Percentiles rank a stretch among this genome's conserved stretches.
These are phyloP conservation scores for Larimichthys polyactis DNA, from an alignment of 2,113 vertebrate species.

Conservation along the genomic window DNA sequence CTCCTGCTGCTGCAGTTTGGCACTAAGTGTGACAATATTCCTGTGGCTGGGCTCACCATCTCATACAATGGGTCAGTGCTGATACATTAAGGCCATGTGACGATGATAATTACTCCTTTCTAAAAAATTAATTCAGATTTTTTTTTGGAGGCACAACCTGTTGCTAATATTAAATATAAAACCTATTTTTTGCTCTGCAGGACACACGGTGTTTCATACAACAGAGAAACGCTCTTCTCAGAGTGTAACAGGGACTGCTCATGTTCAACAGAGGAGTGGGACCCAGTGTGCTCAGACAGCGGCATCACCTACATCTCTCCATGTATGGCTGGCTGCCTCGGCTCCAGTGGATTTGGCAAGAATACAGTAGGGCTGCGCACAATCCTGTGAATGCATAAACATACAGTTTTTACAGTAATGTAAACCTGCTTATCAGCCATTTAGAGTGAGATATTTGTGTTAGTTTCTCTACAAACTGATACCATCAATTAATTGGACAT, in stretches of 20 bases:
- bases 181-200: slow-evolving; percentile 40
- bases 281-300: slow-evolving; percentile 91
- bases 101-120: no score
- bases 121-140: neutral
- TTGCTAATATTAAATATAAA: neutral
- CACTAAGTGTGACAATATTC: slow-evolving; percentile 87
- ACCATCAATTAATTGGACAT: neutral
- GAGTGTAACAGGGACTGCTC: slow-evolving; percentile 89
- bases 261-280: slow-evolving; percentile 89
- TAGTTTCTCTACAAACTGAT: neutral
- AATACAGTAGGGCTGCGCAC: slow-evolving; percentile 80
- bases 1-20: slow-evolving; percentile 74
- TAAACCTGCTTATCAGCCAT: neutral
- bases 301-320: slow-evolving; percentile 90
- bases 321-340: slow-evolving; percentile 89
- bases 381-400: neutral
- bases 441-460: neutral
- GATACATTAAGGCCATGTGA: neutral
- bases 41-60: slow-evolving; percentile 90
- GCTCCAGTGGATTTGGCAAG: slow-evolving; percentile 80
- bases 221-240: slow-evolving; percentile 79
- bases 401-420: neutral
- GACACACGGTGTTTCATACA: slow-evolving; percentile 66
- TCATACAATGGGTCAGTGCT: slow-evolving; percentile 89
- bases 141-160: neutral